phyloP scores from a whole-genome alignment of 1,140 invertebrate genomes.

The Atta colombica region DNA sequence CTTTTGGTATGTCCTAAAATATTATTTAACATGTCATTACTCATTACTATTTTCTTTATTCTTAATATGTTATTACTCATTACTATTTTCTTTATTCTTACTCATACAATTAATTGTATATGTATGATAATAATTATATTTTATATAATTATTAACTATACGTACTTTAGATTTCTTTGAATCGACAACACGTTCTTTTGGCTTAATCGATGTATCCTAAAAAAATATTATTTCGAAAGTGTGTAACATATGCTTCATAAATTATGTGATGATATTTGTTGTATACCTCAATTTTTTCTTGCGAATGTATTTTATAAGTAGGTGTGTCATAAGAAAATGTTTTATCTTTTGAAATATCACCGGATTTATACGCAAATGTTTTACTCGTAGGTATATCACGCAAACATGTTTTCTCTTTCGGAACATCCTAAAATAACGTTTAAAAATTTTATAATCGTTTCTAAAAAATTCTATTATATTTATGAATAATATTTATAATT shows the following conservation, averaged over 20 bases:
- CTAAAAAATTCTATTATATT: not conserved
- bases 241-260: not conserved
- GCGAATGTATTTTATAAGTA: constrained; percentile 4
- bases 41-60: not conserved
- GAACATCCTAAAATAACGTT: constrained; percentile 40
- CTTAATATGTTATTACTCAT: not conserved
- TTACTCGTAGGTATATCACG: constrained; percentile 6
- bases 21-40: constrained; percentile 16
- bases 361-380: constrained; percentile 3
- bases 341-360: constrained; percentile 13
- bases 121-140: not conserved
- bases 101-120: constrained; percentile 1
- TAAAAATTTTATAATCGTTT: not conserved
- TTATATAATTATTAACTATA: not conserved
- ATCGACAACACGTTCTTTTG: constrained; percentile 14
- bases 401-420: constrained; percentile 29
- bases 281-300: constrained; percentile 64
- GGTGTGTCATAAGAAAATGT: not conserved
- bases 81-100: not conserved
- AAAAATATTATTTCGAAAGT: constrained; percentile 28
- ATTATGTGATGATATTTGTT: not conserved
- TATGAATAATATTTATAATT: too few relatives aligned
- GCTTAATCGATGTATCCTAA: constrained; percentile 55
- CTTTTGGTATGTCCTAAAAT: constrained; percentile 39
- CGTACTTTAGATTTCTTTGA: constrained; percentile 40